A percentile compares a stretch with the other conserved stretches of the same genome.
phyloP scores from a whole-genome alignment of 2,113 vertebrate species.

The Pomatostomus ruficeps region DNA sequence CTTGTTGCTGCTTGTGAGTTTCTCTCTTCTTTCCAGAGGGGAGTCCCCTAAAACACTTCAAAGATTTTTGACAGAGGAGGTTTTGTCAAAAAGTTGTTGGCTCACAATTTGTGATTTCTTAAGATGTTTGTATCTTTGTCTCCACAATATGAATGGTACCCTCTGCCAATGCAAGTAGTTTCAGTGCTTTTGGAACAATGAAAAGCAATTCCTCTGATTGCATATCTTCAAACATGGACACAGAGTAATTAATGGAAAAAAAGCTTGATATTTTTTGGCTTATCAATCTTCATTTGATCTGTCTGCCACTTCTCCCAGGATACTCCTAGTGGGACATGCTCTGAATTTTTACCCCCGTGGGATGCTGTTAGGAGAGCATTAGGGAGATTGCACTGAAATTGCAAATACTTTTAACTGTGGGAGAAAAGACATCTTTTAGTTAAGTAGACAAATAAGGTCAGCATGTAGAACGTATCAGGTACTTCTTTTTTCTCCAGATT shows the following conservation, averaged over 20 bases:
- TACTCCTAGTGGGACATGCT: not conserved
- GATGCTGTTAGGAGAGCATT: not conserved
- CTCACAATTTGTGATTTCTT: not conserved
- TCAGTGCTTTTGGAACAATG: not conserved
- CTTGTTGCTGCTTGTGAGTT: not conserved
- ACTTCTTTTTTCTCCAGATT: not conserved
- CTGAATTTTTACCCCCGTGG: not conserved
- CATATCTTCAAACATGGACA: not conserved
- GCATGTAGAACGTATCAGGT: not conserved
- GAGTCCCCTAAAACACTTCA: not conserved
- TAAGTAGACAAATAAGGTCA: not conserved
- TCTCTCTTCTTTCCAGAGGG: not conserved
- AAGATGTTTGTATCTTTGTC: not conserved
- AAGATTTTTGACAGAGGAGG: not conserved
- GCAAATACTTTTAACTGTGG: not conserved
- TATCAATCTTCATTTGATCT: not conserved
- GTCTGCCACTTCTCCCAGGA: not conserved
- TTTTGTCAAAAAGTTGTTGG: not conserved
- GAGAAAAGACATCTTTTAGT: not conserved
- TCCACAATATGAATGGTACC: not conserved
- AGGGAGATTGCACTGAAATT: not conserved
- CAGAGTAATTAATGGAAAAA: not conserved
- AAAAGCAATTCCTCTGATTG: not conserved
- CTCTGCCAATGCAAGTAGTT: not conserved
- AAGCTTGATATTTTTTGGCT: not conserved